Evolutionary conservation across 2,113 vertebrate species (phyloP), one percentile per base, ranked within the genome.

Genomic region (Cochlearius cochlearius): DNA sequence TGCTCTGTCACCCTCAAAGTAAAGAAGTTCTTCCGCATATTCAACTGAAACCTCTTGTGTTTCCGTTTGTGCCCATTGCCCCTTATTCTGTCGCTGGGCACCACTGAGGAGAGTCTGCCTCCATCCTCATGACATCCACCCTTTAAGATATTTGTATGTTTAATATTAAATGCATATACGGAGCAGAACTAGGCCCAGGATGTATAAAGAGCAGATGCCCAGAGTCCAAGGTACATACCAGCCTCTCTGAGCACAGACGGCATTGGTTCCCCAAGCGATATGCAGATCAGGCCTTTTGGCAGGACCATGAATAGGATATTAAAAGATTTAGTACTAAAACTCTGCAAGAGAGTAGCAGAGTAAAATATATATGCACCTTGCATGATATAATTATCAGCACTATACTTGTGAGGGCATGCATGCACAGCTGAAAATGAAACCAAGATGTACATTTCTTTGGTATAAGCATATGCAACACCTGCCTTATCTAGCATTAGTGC

Each of bases 211-310:
- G 75, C 59, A 84, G 58, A 86, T 34, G 68, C n/a, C 59, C 86
- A 66, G 60, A 83, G 53, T 10, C 45, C 41, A 69, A 82, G 10
- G 32, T n/a, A 80, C 4, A 30, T 27, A 63, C 4, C 49, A 49
- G 49, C 7, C 64, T 80, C 71, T 74, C 34, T 0, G 71, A 62
- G 71, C 0, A 0, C 71, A 90, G 34, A 47, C 9, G 2, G 60
- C 2, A 0, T 69, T 75, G 82, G 38, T 19, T 86, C 59, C 90
- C 66, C n/a, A 71, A 64, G 47, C 19, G 90, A 88, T 56, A 76
- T 2, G 12, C 15, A 9, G 0, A 72, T 67, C 45, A 56, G 38
- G 27, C 52, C 52, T 86, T 80, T 30, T 39, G 52, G 58, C 34
- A 95, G 75, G 63, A 85, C 69, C 41, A 11, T 2, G 12, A 91